Conservation (phyloP, 2,888 invertebrate species). For the Clistopyga incitator region DNA sequence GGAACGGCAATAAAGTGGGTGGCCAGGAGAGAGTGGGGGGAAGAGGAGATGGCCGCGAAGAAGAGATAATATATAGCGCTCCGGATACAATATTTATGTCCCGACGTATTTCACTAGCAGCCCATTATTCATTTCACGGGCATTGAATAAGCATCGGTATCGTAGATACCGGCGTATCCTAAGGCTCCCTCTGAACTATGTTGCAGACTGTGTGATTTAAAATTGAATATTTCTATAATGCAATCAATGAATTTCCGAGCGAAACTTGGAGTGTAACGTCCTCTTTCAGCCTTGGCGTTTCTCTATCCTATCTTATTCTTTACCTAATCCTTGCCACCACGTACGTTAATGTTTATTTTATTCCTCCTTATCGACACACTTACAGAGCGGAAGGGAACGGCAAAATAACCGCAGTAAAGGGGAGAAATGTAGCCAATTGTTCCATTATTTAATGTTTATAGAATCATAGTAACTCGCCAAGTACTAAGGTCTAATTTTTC, state of each 20-base stretch:
- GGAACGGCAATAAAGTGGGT: slow-evolving; percentile 53
- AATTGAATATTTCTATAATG: slow-evolving; percentile 7
- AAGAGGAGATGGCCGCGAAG: slow-evolving; percentile 68
- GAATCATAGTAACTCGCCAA: too few relatives aligned
- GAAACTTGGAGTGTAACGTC: slow-evolving; percentile 23
- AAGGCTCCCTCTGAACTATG: slow-evolving; percentile 60
- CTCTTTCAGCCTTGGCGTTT: slow-evolving; percentile 6
- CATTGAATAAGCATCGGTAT: slow-evolving; percentile 83
- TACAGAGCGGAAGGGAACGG: slow-evolving; percentile 8
- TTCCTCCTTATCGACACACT: slow-evolving; percentile 19
- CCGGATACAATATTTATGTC: slow-evolving; percentile 84
- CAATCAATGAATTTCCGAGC: slow-evolving; percentile 17
- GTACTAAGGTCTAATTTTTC: too few relatives aligned
- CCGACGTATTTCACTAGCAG: slow-evolving; percentile 83
- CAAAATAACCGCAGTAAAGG: slow-evolving; percentile 1
- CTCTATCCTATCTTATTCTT: slow-evolving; percentile 2
- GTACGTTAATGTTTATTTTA: background rate
- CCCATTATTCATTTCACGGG: slow-evolving; percentile 83
- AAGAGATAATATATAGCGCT: slow-evolving; percentile 83
- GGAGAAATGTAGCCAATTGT: too few relatives aligned
- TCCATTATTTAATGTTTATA: too few relatives aligned
- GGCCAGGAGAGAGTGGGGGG: slow-evolving; percentile 31
- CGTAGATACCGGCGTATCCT: slow-evolving; percentile 77
- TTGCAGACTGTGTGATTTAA: slow-evolving; percentile 4
- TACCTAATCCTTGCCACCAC: background rate